These are phyloP conservation scores for Toxotes jaculatrix DNA, from an alignment of 2,113 vertebrate species.

Conservation along the genomic window DNA sequence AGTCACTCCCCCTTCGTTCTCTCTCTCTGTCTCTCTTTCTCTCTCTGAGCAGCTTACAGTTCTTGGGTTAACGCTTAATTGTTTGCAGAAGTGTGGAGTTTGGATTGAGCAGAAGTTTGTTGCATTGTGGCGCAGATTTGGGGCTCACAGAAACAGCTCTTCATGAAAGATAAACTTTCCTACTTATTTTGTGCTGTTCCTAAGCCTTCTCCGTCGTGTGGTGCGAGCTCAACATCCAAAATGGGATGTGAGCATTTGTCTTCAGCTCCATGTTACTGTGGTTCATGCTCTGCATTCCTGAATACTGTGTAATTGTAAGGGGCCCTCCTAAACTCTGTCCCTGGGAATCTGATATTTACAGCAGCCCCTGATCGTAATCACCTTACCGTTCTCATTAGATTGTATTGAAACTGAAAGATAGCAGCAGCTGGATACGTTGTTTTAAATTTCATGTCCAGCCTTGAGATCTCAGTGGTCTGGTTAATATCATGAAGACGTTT, in stretches of 20 bases:
- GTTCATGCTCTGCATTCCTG: constrained; percentile 81
- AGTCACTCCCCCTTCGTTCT: constrained; percentile 58
- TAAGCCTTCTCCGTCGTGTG: constrained; percentile 33
- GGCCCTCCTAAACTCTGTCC: constrained; percentile 79
- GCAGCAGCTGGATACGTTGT: constrained; percentile 76
- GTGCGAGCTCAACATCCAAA: constrained; percentile 44
- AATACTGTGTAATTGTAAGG: constrained; percentile 82
- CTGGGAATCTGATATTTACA: constrained; percentile 84
- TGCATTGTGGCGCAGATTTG: constrained; percentile 58
- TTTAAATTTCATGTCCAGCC: constrained; percentile 52
- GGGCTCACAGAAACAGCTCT: constrained; percentile 51
- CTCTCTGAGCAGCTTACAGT: constrained; percentile 76
- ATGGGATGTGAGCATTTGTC: constrained; percentile 60
- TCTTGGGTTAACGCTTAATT: constrained; percentile 82
- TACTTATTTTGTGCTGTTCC: constrained; percentile 32
- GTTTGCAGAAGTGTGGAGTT: constrained; percentile 82
- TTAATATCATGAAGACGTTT: constrained; percentile 43
- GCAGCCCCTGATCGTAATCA: constrained; percentile 81
- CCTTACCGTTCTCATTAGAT: constrained; percentile 76
- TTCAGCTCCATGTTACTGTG: constrained; percentile 63
- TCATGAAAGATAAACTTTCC: constrained; percentile 58
- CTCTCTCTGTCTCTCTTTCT: constrained; percentile 38
- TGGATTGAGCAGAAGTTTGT: constrained; percentile 67
- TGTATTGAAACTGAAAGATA: constrained; percentile 77
- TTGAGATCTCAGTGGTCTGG: constrained; percentile 55